Evolutionary conservation across 2,888 invertebrate species (phyloP), one percentile per base, ranked within the genome.

Genomic region (Zaprionus lineosus): DNA sequence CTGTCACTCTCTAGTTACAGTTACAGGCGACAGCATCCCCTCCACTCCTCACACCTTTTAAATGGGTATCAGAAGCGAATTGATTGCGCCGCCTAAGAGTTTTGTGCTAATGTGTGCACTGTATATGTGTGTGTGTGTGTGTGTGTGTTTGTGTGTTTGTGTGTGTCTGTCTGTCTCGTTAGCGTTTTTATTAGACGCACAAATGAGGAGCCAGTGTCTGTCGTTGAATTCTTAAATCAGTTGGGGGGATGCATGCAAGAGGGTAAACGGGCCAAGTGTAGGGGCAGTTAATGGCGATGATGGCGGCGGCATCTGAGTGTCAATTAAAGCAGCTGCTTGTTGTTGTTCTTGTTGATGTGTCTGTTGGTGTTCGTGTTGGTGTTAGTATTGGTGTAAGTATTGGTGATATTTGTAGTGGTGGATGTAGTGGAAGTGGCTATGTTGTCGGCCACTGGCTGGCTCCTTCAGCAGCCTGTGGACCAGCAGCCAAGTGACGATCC

Each of bases 141-240:
- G 12, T 12, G 26, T 29, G 41, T 51, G 28, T 41, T 39, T 47
- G 39, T 57, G 39, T 46, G 18, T 64, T 18, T 36, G 11, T 56
- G 37, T 48, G 56, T 63, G 29, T 59, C 29, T 48, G 11, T 64
- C 43, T 56, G 70, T 57, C 84, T 76, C 81, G 85, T 86, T 85
- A 85, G 85, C 66, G 74, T 66, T 85, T 86, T 81, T 81, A 85
- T 81, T 76, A 70, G 81, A 78, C 66, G 71, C 68, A 64, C 66
- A 74, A 76, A 82, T 68, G 77, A 79, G 62, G 53, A 70, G 74
- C 53, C 71, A 73, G 70, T 61, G 60, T 55, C 53, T 57, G 75
- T 44, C 40, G 50, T 29, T 56, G 51, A 56, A 51, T 52, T 60
- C 50, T 69, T n/a, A 19, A 37, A 34, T 24, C 28, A n/a, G n/a